These are phyloP conservation scores for Sweltsa coloradensis DNA, from an alignment of 1,140 invertebrate genomes.

Conservation along the genomic window DNA sequence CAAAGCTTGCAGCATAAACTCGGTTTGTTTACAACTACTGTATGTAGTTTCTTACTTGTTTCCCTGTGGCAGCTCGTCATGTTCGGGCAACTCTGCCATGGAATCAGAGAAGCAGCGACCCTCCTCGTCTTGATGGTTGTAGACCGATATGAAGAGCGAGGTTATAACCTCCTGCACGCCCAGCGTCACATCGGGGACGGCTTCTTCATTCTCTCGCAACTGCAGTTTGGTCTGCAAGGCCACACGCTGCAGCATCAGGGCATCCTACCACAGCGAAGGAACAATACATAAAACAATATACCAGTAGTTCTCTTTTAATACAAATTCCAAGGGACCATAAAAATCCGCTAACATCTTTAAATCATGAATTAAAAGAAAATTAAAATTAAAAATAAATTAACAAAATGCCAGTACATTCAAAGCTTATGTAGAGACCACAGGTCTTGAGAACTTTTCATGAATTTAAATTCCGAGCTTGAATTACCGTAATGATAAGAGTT, in stretches of 20 bases:
- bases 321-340: too few relatives aligned
- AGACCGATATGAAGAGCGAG: constrained; percentile 84
- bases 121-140: constrained; percentile 93
- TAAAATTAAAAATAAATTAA: too few relatives aligned
- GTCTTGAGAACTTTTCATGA: too few relatives aligned
- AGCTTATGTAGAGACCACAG: too few relatives aligned
- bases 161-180: constrained; percentile 85
- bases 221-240: constrained; percentile 86
- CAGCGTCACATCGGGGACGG: constrained; percentile 74
- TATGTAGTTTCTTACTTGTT: constrained; percentile 39
- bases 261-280: constrained; percentile 48
- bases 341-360: too few relatives aligned
- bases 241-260: constrained; percentile 80
- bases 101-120: constrained; percentile 93
- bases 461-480: too few relatives aligned
- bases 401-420: too few relatives aligned
- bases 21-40: too few relatives aligned
- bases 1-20: too few relatives aligned
- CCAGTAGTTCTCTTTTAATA: not conserved
- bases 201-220: constrained; percentile 74
- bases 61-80: constrained; percentile 64
- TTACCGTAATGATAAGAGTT: too few relatives aligned
- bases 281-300: constrained; percentile 7
- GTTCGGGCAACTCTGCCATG: constrained; percentile 84
- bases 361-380: too few relatives aligned